Base-by-base conservation (phyloP, 35 echinoderm and acorn worm species). In the Hemicentrotus pulcherrimus region DNA sequence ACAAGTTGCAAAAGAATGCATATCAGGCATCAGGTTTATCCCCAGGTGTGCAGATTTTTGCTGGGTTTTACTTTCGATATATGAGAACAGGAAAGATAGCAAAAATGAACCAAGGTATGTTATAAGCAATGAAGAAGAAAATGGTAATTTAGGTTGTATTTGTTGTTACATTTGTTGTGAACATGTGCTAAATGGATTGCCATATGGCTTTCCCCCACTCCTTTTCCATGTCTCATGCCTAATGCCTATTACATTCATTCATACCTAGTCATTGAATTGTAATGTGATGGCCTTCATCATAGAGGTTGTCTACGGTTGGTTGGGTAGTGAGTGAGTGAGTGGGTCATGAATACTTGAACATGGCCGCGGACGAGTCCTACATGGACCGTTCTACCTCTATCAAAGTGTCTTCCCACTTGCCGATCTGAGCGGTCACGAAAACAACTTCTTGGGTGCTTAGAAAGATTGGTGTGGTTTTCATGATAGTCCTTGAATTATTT, bases 341-440 rank as follows among this genome's bases (percentile, higher is more conserved):
- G 65, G 65, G 65, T 78, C 65, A 78, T 78, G 65, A 78, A 78
- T 78, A 28, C 65, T 78, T 78, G 65, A 78, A 78, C 24, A 78
- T 78, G 65, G 22, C 22, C 65, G n/a, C n/a, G n/a, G n/a, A n/a
- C n/a, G 24, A 78, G 65, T n/a, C 65, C 19, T 8, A 8, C 10
- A 55, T 10, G 9, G 50, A 55, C 0, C 50, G 10, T 55, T 55
- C 50, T 55, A 55, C 50, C 50, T 55, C 50, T 28, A n/a, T 78
- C 65, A 78, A 78, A 22, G 65, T 28, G 65, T 78, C 65, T 78
- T 78, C 28, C 18, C 65, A 78, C 65, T 28, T 78, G 65, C 19
- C 5, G 22, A 22, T 78, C 65, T 78, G 19, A 78, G 6, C 24
- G 28, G 22, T 71, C 61, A 71, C 16, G 24, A 71, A n/a, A 71